These are phyloP conservation scores for Gisinianus flammeolus DNA, from an alignment of 2,888 invertebrate species.

Conservation along the genomic window DNA sequence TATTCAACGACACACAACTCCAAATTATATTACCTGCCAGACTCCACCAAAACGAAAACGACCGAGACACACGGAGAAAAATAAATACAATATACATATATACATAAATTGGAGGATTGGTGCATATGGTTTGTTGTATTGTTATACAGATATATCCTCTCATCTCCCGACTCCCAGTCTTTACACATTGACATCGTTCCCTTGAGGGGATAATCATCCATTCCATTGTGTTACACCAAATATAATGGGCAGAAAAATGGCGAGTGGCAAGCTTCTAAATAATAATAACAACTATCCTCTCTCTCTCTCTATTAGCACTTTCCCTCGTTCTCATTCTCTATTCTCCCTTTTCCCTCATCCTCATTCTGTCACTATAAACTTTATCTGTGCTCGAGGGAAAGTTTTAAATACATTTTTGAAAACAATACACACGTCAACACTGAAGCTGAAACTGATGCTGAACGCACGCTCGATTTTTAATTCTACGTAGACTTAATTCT, in stretches of 20 bases:
- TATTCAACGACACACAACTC: slow-evolving; percentile 19
- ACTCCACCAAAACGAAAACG: slow-evolving; percentile 14
- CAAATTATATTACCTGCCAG: slow-evolving; percentile 42
- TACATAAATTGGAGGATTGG: too few relatives aligned
- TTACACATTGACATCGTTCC: background rate
- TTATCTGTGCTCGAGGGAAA: background rate
- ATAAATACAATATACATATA: too few relatives aligned
- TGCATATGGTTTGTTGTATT: too few relatives aligned
- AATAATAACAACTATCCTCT: slow-evolving; percentile 22
- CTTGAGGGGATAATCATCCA: slow-evolving; percentile 27
- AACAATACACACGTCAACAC: background rate
- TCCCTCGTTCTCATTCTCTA: too few relatives aligned
- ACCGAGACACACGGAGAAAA: too few relatives aligned
- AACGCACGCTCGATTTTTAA: too few relatives aligned
- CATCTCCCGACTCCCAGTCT: background rate
- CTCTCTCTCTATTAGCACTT: background rate
- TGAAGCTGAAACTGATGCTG: too few relatives aligned
- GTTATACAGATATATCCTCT: background rate
- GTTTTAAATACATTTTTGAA: background rate
- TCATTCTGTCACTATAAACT: background rate
- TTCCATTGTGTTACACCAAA: slow-evolving; percentile 35
- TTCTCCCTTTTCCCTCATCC: slow-evolving; percentile 2
- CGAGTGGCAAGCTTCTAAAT: slow-evolving; percentile 33
- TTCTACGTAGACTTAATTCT: too few relatives aligned
- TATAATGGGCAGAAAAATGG: slow-evolving; percentile 44